These are phyloP conservation scores for Brevipalpus yothersi DNA, from an alignment of 1,140 invertebrate species.

Conservation along the genomic window DNA sequence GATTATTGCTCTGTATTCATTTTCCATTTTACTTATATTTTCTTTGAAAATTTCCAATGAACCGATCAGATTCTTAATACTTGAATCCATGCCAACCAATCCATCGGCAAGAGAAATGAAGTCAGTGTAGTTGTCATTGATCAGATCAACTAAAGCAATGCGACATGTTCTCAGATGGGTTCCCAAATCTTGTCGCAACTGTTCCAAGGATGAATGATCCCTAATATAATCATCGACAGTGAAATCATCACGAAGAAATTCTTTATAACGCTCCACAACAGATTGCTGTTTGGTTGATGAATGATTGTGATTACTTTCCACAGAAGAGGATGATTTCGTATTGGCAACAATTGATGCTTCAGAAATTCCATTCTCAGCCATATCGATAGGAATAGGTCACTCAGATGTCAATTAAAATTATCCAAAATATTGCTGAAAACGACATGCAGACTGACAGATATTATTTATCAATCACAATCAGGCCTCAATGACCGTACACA, in stretches of 20 bases:
- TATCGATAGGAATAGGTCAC: too few relatives aligned
- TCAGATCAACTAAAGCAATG: slow-evolving; percentile 80
- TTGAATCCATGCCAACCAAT: slow-evolving; percentile 65
- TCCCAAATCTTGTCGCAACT: not conserved
- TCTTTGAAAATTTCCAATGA: slow-evolving; percentile 50
- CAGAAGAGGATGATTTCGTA: too few relatives aligned
- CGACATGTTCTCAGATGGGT: slow-evolving; percentile 28
- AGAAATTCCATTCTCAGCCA: too few relatives aligned
- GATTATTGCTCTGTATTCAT: not conserved
- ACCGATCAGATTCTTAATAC: slow-evolving; percentile 45
- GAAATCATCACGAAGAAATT: slow-evolving; percentile 32
- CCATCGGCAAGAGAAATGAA: slow-evolving; percentile 88
- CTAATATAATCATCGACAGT: slow-evolving; percentile 70
- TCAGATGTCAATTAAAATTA: too few relatives aligned
- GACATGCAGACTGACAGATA: too few relatives aligned
- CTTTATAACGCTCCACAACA: not conserved
- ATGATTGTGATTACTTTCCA: not conserved
- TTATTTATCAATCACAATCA: too few relatives aligned
- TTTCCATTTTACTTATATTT: slow-evolving; percentile 30
- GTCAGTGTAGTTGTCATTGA: slow-evolving; percentile 89
- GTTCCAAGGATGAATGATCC: slow-evolving; percentile 43
- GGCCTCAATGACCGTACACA: too few relatives aligned
- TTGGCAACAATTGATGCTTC: too few relatives aligned
- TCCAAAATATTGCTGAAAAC: too few relatives aligned
- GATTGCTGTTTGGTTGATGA: too few relatives aligned